These are phyloP conservation scores for Trididemnum miniatum DNA, from an alignment of 23 tunicate genomes.

Conservation along the genomic window DNA sequence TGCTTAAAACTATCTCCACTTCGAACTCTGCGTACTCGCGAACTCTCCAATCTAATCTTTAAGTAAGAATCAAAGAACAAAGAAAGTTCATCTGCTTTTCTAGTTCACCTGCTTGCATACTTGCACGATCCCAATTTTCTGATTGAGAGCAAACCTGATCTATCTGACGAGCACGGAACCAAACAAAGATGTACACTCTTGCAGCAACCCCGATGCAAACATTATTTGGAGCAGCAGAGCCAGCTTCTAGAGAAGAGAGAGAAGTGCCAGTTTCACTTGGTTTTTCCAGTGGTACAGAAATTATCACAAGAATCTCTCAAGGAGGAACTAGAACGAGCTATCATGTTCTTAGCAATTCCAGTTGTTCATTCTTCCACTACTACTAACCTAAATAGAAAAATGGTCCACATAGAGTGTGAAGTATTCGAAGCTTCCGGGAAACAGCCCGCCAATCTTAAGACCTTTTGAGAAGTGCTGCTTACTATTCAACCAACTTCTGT, in stretches of 20 bases:
- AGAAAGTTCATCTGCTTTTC: too few relatives aligned
- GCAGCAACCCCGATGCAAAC: conserved; percentile 10
- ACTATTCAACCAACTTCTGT: conserved; percentile 42
- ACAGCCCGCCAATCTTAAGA: conserved; percentile 47
- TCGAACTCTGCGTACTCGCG: too few relatives aligned
- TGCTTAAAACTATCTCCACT: too few relatives aligned
- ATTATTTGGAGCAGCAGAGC: neutral
- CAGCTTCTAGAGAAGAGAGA: neutral
- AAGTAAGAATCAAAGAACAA: too few relatives aligned
- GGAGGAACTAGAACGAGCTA: conserved; percentile 4
- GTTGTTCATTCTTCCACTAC: conserved; percentile 7
- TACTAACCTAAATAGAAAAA: conserved; percentile 18
- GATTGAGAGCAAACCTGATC: neutral
- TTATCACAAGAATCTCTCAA: neutral
- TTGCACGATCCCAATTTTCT: conserved; percentile 14
- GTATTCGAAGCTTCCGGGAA: conserved; percentile 53
- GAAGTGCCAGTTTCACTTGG: neutral
- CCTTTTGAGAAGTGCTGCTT: conserved; percentile 42
- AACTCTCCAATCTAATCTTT: too few relatives aligned
- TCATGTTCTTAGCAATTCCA: conserved; percentile 6
- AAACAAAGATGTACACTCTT: conserved; percentile 8
- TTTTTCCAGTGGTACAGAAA: neutral
- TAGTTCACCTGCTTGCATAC: conserved; percentile 17
- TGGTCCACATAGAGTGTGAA: conserved; percentile 13
- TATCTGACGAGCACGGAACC: neutral